Conservation (phyloP, 2,888 invertebrate species). For the Coleophora flavipennella region DNA sequence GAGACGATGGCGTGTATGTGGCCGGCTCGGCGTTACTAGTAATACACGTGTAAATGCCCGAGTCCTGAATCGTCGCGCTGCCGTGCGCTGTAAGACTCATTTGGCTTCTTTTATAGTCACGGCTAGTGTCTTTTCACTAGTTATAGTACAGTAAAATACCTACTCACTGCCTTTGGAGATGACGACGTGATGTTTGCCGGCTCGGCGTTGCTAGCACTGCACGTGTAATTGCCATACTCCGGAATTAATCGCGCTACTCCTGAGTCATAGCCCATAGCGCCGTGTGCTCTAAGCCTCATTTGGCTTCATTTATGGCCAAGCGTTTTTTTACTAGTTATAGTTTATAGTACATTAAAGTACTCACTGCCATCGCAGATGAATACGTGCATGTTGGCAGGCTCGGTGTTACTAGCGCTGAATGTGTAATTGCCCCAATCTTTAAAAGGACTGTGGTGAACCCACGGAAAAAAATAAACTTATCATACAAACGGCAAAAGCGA, state of each 20-base stretch:
- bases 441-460: too few species aligned
- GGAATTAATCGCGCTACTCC: too few species aligned
- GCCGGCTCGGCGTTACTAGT: constrained; percentile 92
- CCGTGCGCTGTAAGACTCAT: constrained; percentile 88
- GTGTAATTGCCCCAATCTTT: constrained; percentile 94
- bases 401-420: constrained; percentile 91
- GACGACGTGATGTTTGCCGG: constrained; percentile 91
- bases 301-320: too few species aligned
- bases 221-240: constrained; percentile 94
- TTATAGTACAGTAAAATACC: not conserved
- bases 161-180: constrained; percentile 87
- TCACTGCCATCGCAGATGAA: constrained; percentile 90
- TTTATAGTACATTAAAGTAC: too few species aligned
- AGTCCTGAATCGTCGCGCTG: constrained; percentile 89
- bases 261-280: constrained; percentile 89
- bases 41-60: constrained; percentile 93
- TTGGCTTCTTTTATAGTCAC: too few species aligned
- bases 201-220: constrained; percentile 92
- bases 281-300: constrained; percentile 87
- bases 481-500: too few species aligned
- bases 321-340: too few species aligned
- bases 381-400: constrained; percentile 90
- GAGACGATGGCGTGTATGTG: constrained; percentile 93
- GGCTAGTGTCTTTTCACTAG: too few species aligned
- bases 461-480: too few species aligned